These are phyloP conservation scores for Heteromurus nitidus DNA, from an alignment of 2,888 invertebrate species.

Conservation along the genomic window DNA sequence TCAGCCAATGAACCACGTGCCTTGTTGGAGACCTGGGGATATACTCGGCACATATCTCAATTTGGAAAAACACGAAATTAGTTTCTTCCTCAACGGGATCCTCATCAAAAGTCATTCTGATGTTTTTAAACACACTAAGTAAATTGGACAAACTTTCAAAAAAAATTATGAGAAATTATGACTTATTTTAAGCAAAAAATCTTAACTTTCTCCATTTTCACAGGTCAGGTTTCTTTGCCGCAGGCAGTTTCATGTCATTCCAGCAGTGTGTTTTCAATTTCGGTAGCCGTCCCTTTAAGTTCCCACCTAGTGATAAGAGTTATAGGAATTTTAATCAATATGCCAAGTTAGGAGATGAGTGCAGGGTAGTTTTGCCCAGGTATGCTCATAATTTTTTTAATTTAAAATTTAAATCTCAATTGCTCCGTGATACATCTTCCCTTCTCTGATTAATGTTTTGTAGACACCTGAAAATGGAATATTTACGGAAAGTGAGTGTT, in stretches of 20 bases:
- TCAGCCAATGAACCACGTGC: constrained; percentile 78
- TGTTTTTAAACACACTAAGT: constrained; percentile 87
- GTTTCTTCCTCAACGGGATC: constrained; percentile 89
- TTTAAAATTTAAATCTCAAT: constrained; percentile 4
- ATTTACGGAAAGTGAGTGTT: constrained; percentile 84
- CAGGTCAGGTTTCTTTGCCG: constrained; percentile 93
- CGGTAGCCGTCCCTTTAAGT: constrained; percentile 86
- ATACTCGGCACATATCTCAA: constrained; percentile 90
- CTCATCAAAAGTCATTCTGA: constrained; percentile 83
- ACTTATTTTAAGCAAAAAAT: background rate
- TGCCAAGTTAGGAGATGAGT: constrained; percentile 84
- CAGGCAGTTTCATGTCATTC: constrained; percentile 97
- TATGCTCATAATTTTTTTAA: constrained; percentile 73
- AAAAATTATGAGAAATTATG: background rate
- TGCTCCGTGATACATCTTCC: constrained; percentile 8
- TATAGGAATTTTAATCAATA: constrained; percentile 87
- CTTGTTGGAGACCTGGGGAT: constrained; percentile 87
- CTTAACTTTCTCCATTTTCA: constrained; percentile 6
- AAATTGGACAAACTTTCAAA: constrained; percentile 73
- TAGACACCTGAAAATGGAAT: constrained; percentile 85
- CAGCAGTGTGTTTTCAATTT: constrained; percentile 97
- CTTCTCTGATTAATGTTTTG: constrained; percentile 56
- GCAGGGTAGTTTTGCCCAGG: constrained; percentile 88
- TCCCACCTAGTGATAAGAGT: constrained; percentile 82
- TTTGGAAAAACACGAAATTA: constrained; percentile 82